A percentile compares a stretch with the other conserved stretches of the same genome.
These are phyloP conservation scores for Montifringilla adamsi DNA, from an alignment of 2,113 vertebrate genomes.

Conservation along the genomic window DNA sequence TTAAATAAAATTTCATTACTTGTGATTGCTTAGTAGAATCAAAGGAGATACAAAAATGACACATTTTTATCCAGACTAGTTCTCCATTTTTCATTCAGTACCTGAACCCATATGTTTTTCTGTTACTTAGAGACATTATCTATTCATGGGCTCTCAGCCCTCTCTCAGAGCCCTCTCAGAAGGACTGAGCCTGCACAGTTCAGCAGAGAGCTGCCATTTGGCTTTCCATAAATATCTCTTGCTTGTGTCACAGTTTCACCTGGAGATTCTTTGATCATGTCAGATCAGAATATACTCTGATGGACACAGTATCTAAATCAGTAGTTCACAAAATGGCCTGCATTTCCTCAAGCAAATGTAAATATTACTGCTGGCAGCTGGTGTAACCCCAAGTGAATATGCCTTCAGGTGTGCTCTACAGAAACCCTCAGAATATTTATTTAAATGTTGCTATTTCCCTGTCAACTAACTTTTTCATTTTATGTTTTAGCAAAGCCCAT, in stretches of 20 bases:
- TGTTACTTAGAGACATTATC: neutral
- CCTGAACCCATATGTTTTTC: neutral
- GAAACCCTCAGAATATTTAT: neutral
- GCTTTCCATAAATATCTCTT: neutral
- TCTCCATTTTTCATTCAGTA: neutral
- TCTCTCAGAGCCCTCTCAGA: neutral
- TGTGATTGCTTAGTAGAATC: neutral
- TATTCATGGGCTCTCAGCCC: neutral
- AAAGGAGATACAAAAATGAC: neutral
- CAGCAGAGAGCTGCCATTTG: neutral
- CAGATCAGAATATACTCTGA: neutral
- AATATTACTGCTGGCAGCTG: neutral
- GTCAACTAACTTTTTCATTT: neutral
- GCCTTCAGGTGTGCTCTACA: neutral
- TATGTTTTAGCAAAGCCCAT: neutral
- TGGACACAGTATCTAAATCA: neutral
- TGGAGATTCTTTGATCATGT: neutral
- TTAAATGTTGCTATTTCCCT: constrained; percentile 9
- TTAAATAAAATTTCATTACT: neutral
- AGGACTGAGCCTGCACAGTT: neutral
- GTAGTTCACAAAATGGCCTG: neutral
- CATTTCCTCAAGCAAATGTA: neutral
- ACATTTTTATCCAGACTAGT: neutral
- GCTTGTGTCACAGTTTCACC: neutral
- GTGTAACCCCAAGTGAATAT: neutral